A percentile compares a stretch with the other conserved stretches of the same genome.
phyloP scores from a whole-genome alignment of 1,140 invertebrate species.

The Panulirus ornatus region DNA sequence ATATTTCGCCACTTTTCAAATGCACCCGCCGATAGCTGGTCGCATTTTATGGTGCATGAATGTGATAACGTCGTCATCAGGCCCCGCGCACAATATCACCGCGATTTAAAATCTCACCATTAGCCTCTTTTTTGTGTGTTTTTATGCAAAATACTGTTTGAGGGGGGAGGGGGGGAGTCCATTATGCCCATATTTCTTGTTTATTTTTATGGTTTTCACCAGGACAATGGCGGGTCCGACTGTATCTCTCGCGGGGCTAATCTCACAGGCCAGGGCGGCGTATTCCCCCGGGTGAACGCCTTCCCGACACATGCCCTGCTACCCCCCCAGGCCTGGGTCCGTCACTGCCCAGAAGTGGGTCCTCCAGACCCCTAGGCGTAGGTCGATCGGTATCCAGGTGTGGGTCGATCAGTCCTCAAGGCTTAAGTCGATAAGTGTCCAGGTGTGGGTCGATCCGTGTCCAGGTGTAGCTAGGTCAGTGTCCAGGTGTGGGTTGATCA shows the following conservation, averaged over 20 bases:
- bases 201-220: neutral
- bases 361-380: no score
- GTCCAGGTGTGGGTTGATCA: no score
- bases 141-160: slow-evolving; percentile 18
- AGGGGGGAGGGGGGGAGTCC: neutral
- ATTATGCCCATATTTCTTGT: neutral
- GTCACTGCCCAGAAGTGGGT: no score
- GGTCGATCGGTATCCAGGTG: no score
- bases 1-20: slow-evolving; percentile 19
- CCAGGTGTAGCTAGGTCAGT: no score
- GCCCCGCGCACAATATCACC: neutral
- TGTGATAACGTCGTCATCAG: slow-evolving; percentile 2
- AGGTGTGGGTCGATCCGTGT: no score
- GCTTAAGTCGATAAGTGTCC: no score
- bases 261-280: no score
- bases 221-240: neutral
- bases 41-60: slow-evolving; percentile 1
- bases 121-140: slow-evolving; percentile 6
- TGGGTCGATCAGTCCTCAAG: no score
- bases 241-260: neutral
- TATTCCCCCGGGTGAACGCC: no score
- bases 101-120: slow-evolving; percentile 14
- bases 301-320: no score
- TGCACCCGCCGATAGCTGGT: neutral
- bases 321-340: no score